Evolutionary conservation across 2,888 invertebrate species (phyloP).

Genomic region (Synergus laeviventris): DNA sequence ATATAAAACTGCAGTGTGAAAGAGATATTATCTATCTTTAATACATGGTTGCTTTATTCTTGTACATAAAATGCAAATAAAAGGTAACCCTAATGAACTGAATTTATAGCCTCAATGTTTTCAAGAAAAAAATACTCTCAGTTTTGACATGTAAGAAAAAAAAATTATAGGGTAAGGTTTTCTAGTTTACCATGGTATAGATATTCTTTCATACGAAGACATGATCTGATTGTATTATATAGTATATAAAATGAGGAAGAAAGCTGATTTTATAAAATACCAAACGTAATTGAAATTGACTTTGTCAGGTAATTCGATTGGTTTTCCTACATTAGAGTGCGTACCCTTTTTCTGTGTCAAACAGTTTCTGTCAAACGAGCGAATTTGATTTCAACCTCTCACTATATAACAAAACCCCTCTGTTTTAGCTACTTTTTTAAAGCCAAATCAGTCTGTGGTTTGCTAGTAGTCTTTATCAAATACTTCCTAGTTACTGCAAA

Average conservation of each 20-base stretch:
- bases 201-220: background rate
- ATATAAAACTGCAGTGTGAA: slow-evolving; percentile 19
- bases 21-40: slow-evolving; percentile 3
- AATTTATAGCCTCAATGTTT: background rate
- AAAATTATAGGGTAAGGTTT: background rate
- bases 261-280: background rate
- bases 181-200: too few species aligned
- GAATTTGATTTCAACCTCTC: slow-evolving; percentile 1
- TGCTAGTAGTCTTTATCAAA: background rate
- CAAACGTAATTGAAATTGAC: slow-evolving; percentile 42
- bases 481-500: background rate
- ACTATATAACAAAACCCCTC: background rate
- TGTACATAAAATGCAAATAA: slow-evolving; percentile 29
- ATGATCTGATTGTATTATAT: background rate
- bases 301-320: slow-evolving; percentile 42
- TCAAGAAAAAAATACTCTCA: background rate
- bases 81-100: slow-evolving; percentile 3
- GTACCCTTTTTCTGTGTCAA: slow-evolving; percentile 40
- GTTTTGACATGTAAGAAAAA: background rate
- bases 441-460: background rate
- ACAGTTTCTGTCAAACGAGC: background rate
- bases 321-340: slow-evolving; percentile 15
- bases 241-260: background rate
- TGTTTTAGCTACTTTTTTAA: background rate
- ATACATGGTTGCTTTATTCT: slow-evolving; percentile 11